phyloP scores from a whole-genome alignment of 1,140 invertebrate genomes.

The Temnothorax curvispinosus region DNA sequence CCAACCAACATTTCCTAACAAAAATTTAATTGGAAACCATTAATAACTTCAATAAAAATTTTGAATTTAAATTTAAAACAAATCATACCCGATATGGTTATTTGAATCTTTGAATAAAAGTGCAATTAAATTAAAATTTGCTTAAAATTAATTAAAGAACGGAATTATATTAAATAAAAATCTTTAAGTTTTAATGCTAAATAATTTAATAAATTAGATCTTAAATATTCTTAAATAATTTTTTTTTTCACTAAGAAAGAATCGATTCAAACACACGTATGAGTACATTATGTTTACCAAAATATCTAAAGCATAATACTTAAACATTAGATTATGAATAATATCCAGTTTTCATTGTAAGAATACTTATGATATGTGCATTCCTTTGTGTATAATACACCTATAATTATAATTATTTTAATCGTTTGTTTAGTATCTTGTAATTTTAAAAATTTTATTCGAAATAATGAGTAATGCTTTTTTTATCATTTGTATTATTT shows the following conservation, averaged over 20 bases:
- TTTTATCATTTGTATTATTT: not conserved
- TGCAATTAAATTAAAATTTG: not conserved
- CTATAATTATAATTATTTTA: constrained; percentile 9
- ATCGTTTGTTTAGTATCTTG: not conserved
- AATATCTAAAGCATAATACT: not conserved
- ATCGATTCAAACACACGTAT: not conserved
- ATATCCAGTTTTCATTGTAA: not conserved
- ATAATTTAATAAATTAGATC: not conserved
- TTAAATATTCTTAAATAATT: not conserved
- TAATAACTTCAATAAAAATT: not conserved
- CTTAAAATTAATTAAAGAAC: not conserved
- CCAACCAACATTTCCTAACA: not conserved
- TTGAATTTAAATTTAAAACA: not conserved
- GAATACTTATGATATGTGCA: not conserved
- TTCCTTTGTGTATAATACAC: not conserved
- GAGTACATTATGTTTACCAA: not conserved
- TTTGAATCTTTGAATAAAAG: not conserved
- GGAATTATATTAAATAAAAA: not conserved
- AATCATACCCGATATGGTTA: not conserved
- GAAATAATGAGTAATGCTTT: not conserved
- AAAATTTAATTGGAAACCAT: constrained; percentile 2
- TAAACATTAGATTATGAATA: not conserved
- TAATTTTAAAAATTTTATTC: not conserved
- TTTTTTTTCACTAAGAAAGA: not conserved
- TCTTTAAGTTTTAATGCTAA: not conserved